Percentiles rank a stretch among this genome's conserved stretches.
Conservation (phyloP, 30 jellyfish, hydroid and myxozoan genomes). For the Aurelia sp. region DNA sequence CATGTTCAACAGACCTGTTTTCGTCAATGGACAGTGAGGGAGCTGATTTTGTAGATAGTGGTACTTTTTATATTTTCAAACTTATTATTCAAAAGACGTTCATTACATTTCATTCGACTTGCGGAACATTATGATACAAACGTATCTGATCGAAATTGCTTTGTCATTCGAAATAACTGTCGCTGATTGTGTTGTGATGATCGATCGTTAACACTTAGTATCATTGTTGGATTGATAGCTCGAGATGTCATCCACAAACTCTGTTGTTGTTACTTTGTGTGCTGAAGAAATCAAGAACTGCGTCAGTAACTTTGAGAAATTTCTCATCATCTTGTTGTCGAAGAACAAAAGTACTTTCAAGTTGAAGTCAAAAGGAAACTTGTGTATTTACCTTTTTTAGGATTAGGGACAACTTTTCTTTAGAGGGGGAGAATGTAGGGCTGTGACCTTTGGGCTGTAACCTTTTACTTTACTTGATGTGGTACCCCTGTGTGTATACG, state of each 20-base stretch:
- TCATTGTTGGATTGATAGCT: not conserved
- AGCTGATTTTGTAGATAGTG: no score
- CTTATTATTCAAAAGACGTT: no score
- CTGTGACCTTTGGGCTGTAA: no score
- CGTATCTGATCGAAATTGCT: not conserved
- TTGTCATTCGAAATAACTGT: not conserved
- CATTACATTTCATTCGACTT: not conserved
- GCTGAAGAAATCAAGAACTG: slow-evolving; percentile 4
- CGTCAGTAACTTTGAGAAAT: slow-evolving; percentile 1
- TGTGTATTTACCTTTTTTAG: not conserved
- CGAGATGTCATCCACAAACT: not conserved
- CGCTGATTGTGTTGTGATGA: not conserved
- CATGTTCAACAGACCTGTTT: slow-evolving; percentile 3
- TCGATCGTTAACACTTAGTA: slow-evolving; percentile 1
- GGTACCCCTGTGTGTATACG: no score
- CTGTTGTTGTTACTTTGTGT: not conserved
- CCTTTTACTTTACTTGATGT: no score
- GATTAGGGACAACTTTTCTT: slow-evolving; percentile 17
- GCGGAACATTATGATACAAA: slow-evolving; percentile 2
- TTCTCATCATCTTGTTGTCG: slow-evolving; percentile 21
- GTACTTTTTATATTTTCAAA: no score
- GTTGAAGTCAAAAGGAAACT: not conserved
- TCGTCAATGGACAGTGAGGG: slow-evolving; percentile 11
- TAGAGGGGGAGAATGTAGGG: slow-evolving; percentile 30
- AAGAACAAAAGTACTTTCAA: not conserved